Conservation (phyloP, 2,888 invertebrate species). For the Hypomecis punctinalis region DNA sequence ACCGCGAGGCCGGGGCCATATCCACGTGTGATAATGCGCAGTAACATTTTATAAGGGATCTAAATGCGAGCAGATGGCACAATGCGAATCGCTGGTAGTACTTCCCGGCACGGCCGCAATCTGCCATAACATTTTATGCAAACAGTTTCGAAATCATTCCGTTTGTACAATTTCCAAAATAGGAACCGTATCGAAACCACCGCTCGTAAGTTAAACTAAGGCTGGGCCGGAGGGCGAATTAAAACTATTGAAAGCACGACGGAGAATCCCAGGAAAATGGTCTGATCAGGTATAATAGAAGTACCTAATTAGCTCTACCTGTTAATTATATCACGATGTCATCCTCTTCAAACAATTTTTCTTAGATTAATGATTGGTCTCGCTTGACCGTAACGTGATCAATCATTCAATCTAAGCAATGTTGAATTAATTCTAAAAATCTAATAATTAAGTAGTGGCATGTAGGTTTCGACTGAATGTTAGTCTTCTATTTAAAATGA, state of each 20-base stretch:
- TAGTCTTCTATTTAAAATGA: too few relatives aligned
- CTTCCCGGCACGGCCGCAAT: conserved; percentile 76
- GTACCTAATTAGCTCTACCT: too few relatives aligned
- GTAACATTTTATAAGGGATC: conserved; percentile 84
- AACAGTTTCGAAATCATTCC: conserved; percentile 74
- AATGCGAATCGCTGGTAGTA: conserved; percentile 75
- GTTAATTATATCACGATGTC: too few relatives aligned
- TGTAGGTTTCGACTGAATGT: too few relatives aligned
- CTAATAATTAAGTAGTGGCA: too few relatives aligned
- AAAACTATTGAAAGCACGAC: not conserved
- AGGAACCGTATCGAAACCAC: conserved; percentile 37
- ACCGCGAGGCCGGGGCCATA: conserved; percentile 70
- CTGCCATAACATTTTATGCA: conserved; percentile 82
- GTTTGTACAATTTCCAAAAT: conserved; percentile 66
- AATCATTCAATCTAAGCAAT: too few relatives aligned
- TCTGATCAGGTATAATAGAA: too few relatives aligned
- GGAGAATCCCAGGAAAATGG: too few relatives aligned
- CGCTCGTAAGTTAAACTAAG: conserved; percentile 19
- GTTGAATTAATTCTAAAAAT: too few relatives aligned
- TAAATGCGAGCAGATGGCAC: conserved; percentile 83
- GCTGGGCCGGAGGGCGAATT: not conserved
- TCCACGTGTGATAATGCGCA: conserved; percentile 82
- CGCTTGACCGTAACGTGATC: too few relatives aligned
- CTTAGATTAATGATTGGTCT: too few relatives aligned
- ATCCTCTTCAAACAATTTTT: too few relatives aligned